Evolutionary conservation across 2,888 invertebrate species (phyloP).

Genomic region (Habroteleia sp.): DNA sequence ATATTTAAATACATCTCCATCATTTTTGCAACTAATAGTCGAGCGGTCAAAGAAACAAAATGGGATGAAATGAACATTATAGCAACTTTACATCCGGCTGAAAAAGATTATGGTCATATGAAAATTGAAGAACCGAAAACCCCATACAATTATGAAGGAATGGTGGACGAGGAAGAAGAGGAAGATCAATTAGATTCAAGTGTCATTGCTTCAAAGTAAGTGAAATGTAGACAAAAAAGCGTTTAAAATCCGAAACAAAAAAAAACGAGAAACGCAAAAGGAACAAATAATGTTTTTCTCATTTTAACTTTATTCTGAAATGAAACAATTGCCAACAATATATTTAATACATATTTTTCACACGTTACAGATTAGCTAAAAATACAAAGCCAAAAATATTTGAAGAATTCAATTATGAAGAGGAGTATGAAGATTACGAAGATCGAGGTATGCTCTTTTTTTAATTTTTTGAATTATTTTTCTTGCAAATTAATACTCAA

Average conservation of each 20-base stretch:
- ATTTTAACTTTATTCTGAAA: no score
- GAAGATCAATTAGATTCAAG: slow-evolving; percentile 86
- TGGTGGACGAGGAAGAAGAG: slow-evolving; percentile 83
- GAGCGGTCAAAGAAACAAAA: slow-evolving; percentile 85
- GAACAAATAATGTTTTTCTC: slow-evolving; percentile 31
- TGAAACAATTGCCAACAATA: background rate
- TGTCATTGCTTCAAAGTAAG: slow-evolving; percentile 89
- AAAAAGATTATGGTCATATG: slow-evolving; percentile 99
- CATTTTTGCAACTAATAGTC: slow-evolving; percentile 53
- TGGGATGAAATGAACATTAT: slow-evolving; percentile 99
- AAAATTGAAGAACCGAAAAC: slow-evolving; percentile 99
- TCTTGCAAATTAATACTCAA: no score
- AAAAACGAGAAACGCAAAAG: no score
- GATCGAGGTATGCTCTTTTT: slow-evolving; percentile 82
- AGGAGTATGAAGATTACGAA: slow-evolving; percentile 82
- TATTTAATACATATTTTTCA: no score
- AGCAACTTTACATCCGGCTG: slow-evolving; percentile 97
- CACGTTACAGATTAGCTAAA: slow-evolving; percentile 77
- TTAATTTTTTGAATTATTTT: no score
- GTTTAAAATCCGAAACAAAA: no score
- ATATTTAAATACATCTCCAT: no score
- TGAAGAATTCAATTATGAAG: slow-evolving; percentile 78
- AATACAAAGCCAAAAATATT: slow-evolving; percentile 81
- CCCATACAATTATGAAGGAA: slow-evolving; percentile 86
- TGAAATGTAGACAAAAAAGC: no score